Evolutionary conservation across 2,113 vertebrate species (phyloP).

Genomic region (Eurypyga helias): DNA sequence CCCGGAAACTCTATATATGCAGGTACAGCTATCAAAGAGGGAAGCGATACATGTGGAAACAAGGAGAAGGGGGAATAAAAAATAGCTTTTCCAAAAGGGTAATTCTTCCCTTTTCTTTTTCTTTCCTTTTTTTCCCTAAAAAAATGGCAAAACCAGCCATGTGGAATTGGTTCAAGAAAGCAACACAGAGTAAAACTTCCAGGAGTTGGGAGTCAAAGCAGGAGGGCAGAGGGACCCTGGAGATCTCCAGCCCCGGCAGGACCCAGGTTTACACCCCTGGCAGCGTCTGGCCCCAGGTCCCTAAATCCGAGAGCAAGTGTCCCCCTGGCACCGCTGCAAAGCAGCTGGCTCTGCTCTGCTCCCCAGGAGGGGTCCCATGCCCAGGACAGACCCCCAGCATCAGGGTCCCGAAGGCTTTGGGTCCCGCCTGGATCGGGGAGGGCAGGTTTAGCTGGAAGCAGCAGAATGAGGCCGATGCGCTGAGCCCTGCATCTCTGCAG

Average conservation of each 20-base stretch:
- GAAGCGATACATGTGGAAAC: background rate
- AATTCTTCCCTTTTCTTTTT: background rate
- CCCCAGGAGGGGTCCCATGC: too few relatives aligned
- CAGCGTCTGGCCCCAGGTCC: background rate
- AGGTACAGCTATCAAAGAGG: conserved; percentile 21
- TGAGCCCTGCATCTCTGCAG: background rate
- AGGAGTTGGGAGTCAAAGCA: background rate
- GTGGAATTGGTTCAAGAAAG: background rate
- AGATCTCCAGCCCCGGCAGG: background rate
- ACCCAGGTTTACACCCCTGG: background rate
- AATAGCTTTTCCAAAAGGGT: background rate
- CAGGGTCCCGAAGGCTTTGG: background rate
- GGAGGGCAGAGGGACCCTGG: background rate
- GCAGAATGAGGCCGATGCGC: fast-evolving
- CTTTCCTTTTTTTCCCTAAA: background rate
- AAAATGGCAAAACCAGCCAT: background rate
- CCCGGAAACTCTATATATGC: conserved; percentile 46
- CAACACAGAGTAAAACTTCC: background rate
- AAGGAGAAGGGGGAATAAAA: background rate
- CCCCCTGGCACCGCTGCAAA: background rate
- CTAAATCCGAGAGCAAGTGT: background rate
- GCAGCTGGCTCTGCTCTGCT: background rate
- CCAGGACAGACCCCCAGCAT: background rate
- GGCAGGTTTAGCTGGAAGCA: background rate
- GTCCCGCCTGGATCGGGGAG: background rate